These are phyloP conservation scores for Novumbra hubbsi DNA, from an alignment of 2,797 vertebrate genomes.

Conservation along the genomic window DNA sequence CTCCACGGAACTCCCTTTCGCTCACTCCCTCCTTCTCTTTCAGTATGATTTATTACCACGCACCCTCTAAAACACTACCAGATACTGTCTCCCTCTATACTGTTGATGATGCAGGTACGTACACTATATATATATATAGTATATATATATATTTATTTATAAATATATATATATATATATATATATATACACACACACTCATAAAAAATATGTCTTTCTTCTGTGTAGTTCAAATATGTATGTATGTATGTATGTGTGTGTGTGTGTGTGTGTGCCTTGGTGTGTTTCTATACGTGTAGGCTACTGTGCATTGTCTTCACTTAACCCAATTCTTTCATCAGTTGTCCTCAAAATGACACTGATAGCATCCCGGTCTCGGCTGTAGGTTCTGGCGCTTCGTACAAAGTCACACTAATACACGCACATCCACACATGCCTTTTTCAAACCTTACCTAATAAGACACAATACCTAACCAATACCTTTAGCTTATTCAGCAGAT, in stretches of 20 bases:
- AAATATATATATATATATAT: slow-evolving; percentile 39
- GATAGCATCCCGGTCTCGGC: slow-evolving; percentile 18
- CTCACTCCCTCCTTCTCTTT: slow-evolving; percentile 16
- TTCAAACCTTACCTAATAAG: too few species aligned
- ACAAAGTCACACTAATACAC: background rate
- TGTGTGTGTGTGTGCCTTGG: background rate
- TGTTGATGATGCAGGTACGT: slow-evolving; percentile 57
- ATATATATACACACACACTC: too few species aligned
- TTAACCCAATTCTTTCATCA: slow-evolving; percentile 42
- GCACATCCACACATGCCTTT: slow-evolving; percentile 14
- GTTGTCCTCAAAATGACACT: slow-evolving; percentile 50
- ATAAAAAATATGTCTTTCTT: slow-evolving; percentile 31
- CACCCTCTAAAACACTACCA: slow-evolving; percentile 47
- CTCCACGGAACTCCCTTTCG: slow-evolving; percentile 10
- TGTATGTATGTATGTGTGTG: slow-evolving; percentile 11
- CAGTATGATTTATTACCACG: slow-evolving; percentile 59
- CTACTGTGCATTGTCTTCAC: slow-evolving; percentile 24
- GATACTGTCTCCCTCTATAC: slow-evolving; percentile 45
- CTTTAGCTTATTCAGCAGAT: too few species aligned
- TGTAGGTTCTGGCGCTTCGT: slow-evolving; percentile 5
- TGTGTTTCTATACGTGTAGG: background rate
- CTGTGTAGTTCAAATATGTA: background rate
- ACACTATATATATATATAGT: slow-evolving; percentile 10
- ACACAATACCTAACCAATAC: too few species aligned
- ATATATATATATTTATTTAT: slow-evolving; percentile 39